Evolutionary conservation across 2,797 vertebrate species (phyloP), one percentile per base, ranked within the genome.

Genomic region (Megalops cyprinoides): DNA sequence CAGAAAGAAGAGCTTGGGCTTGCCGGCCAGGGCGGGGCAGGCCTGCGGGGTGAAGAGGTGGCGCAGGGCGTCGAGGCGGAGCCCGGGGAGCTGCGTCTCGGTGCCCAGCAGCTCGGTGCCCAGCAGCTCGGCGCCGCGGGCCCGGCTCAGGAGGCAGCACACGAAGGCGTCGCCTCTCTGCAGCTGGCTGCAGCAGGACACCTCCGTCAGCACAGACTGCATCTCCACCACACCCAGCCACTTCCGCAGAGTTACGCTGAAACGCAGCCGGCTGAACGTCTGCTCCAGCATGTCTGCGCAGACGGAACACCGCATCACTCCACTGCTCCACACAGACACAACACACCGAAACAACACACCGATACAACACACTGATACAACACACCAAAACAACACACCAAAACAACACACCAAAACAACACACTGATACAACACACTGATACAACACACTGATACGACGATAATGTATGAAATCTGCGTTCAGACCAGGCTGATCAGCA

Each of bases 1-100:
- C 88, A 99, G 92, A 84, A 99, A 98, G 90, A 99, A 99, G 73
- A 99, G 92, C 81, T 98, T 98, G 0, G 98, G 98, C 85, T 98
- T 99, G 75, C 96, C 97, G 0, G 88, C 80, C 84, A 99, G 91
- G 44, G 79, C 84, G 8, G 93, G 94, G 82, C 97, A 99, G 0
- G 6, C 53, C 0, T 95, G 91, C 0, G 92, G 92, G 4, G 85
- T 93, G 77, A 99, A 98, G 44, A 92, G 90, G 15, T 78, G 84
- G 65, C 92, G 94, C 87, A 98, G 73, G 0, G 0, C n/a, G 46
- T 96, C 92, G 81, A 95, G 85, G 31, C 86, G 69, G 34, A 97
- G 85, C 14, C 93, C 94, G 0, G 60, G 31, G 9, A 55, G 62
- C 1, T 78, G 23, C 0, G 62, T 37, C 78, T 97, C 94, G 0